Base-by-base conservation (phyloP, 2,113 vertebrate genomes). In the Australoheros scitulus region DNA sequence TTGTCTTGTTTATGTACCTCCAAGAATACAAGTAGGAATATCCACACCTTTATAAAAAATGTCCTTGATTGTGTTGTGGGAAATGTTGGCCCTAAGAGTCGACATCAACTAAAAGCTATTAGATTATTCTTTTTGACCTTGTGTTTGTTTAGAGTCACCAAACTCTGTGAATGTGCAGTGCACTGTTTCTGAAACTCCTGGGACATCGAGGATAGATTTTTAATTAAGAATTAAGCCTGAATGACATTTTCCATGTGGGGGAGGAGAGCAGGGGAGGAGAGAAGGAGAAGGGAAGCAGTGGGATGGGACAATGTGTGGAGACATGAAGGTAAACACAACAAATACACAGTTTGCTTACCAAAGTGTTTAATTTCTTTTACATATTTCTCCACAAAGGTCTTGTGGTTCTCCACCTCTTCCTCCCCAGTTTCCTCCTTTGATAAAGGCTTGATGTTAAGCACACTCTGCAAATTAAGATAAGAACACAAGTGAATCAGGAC, bases 351-450 rank as follows among this genome's bases (percentile, higher is more conserved):
- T 55, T 29, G 52, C 95, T 89, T 88, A 98, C 97, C 97, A 0
- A 98, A 97, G 84, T 97, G 97, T 55, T 96, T 97, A 11, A 98
- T 97, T 85, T 97, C 95, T 58, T 96, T 96, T 81, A 95, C 93
- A 0, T 97, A 90, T 61, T 97, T 95, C 87, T 97, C 96, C 90
- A 97, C 96, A 4, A 98, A 98, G 0, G 86, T 96, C 80, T 97
- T 96, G 85, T 97, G 96, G 4, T 96, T 97, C 88, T 96, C 93
- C 22, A 96, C 96, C 64, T 96, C 96, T 81, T 96, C 95, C 78
- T 97, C 94, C 34, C 97, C 96, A 0, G 96, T 96, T 65, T 96
- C 96, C 47, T 96, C 92, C 26, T 91, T 87, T 6, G 26, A 5
- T 20, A 94, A 95, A 0, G 95, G 77, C 20, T 96, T 96, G 10